These are phyloP conservation scores for Ctena decussata DNA, from an alignment of 2,888 invertebrate genomes.

Conservation along the genomic window DNA sequence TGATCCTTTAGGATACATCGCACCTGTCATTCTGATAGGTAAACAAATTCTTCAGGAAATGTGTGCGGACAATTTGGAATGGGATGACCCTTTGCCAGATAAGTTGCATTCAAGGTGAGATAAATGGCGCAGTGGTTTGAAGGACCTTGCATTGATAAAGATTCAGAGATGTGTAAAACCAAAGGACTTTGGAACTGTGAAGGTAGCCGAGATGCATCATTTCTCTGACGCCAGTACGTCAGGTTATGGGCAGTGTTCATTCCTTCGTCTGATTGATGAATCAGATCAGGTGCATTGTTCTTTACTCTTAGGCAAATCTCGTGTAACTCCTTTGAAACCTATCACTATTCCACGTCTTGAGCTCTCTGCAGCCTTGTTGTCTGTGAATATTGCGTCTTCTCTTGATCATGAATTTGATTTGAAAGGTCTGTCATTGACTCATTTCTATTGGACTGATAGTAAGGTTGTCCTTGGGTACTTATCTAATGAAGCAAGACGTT, in stretches of 20 bases:
- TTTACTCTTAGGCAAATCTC: conserved; percentile 60
- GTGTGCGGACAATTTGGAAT: conserved; percentile 49
- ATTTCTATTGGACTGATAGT: conserved; percentile 46
- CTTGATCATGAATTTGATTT: conserved; percentile 13
- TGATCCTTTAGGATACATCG: conserved; percentile 68
- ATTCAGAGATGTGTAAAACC: conserved; percentile 57
- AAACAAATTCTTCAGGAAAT: conserved; percentile 67
- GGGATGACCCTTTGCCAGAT: conserved; percentile 69
- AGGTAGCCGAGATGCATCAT: conserved; percentile 53
- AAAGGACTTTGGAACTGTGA: conserved; percentile 42
- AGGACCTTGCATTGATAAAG: conserved; percentile 20
- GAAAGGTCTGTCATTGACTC: background rate
- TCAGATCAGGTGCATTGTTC: conserved; percentile 45
- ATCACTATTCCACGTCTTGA: conserved; percentile 39
- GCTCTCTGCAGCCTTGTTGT: conserved; percentile 20
- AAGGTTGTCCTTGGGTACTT: conserved; percentile 40
- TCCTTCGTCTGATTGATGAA: conserved; percentile 48
- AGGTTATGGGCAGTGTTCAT: conserved; percentile 68
- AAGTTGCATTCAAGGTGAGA: conserved; percentile 44
- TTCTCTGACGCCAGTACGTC: conserved; percentile 64
- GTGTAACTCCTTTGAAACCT: conserved; percentile 47
- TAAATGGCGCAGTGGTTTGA: conserved; percentile 44
- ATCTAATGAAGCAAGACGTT: conserved; percentile 27
- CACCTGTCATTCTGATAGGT: conserved; percentile 63
- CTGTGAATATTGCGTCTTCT: conserved; percentile 4